Base-by-base conservation (phyloP, 1,140 invertebrate genomes). In the Apis laboriosa region DNA sequence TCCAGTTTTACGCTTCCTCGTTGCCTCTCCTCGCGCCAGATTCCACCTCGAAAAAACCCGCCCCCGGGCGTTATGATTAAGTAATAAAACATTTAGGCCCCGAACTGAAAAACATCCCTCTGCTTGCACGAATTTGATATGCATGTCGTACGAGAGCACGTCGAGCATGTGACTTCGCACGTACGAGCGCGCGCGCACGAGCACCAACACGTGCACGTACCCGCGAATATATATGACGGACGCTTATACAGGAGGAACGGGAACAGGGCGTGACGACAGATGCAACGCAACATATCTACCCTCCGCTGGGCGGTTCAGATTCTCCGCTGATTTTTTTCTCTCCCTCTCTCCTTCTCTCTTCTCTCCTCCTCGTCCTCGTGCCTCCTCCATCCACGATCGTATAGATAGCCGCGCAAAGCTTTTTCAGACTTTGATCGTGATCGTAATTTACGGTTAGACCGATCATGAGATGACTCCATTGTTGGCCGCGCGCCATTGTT, bases 1-100 rank as follows among this genome's bases (percentile, higher is more conserved):
- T 3, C 34, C 24, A 24, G 34, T 4, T 34, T 34, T 34, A 34
- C 34, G 34, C 34, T 70, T 64, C 34, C 76, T 71, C 64, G 80
- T 82, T 77, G 43, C 63, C 63, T 71, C 78, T 76, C 71, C 34
- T 43, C 34, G 4, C 79, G 76, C 77, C 74, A 60, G 77, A 61
- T 64, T 64, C 34, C 34, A 43, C 34, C 83, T 55, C 73, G 17
- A 28, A 61, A 81, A 82, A 81, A 85, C 87, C 85, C 82, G 63
- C 83, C 83, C 83, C 82, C 79, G 82, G 89, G 90, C 91, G 89
- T 92, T 92, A 93, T 93, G 92, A 93, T 93, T 93, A 93, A 93
- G 92, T 92, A 93, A 93, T 93, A 93, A 93, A 93, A 93, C 92
- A 93, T 93, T 93, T 91, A 93, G 86, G 80, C 88, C 86, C 84